Conservation (phyloP, 2,113 vertebrate genomes). For the Heterotis niloticus region DNA sequence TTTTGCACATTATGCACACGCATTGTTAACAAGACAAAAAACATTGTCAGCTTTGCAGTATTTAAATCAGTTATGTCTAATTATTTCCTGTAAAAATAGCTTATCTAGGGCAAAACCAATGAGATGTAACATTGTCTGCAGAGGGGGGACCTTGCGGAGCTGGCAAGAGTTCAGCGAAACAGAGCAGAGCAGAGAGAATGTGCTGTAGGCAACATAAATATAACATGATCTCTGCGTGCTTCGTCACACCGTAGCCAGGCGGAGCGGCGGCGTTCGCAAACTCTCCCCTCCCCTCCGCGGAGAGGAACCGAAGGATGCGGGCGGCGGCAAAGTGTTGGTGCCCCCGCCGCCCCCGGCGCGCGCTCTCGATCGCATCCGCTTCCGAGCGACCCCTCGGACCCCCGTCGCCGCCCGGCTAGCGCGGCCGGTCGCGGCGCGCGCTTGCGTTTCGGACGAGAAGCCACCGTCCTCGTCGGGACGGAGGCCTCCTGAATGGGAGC, state of each 20-base stretch:
- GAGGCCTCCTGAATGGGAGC: conserved; percentile 44
- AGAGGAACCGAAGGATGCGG: background rate
- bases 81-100: conserved; percentile 69
- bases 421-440: background rate
- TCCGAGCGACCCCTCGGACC: too few relatives aligned
- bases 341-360: background rate
- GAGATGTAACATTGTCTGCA: conserved; percentile 67
- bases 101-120: conserved; percentile 64
- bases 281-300: conserved; percentile 3
- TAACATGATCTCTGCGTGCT: conserved; percentile 62
- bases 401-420: background rate
- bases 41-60: conserved; percentile 59
- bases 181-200: conserved; percentile 49
- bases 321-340: background rate
- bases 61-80: conserved; percentile 72
- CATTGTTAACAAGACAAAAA: conserved; percentile 56
- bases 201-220: conserved; percentile 71
- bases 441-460: background rate
- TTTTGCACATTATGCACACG: conserved; percentile 27
- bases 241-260: conserved; percentile 53
- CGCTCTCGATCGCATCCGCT: too few relatives aligned
- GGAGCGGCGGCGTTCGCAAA: conserved; percentile 41
- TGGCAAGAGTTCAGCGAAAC: conserved; percentile 62
- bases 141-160: conserved; percentile 63
- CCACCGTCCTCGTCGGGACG: background rate